Evolutionary conservation across 92 coral and sea anemone genomes (phyloP).

Genomic region (Zoanthus solanderi): DNA sequence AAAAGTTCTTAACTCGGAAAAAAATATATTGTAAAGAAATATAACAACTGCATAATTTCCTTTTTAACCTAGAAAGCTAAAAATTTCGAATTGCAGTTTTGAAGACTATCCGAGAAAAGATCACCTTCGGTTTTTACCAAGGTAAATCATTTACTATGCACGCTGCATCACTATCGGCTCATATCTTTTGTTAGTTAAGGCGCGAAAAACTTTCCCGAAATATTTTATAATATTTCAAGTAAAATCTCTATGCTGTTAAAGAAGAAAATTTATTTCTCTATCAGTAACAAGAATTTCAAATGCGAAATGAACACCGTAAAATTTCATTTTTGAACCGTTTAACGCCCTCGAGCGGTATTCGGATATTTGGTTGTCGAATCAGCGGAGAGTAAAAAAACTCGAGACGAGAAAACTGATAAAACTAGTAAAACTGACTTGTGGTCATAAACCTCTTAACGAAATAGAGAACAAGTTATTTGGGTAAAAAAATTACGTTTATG

Average conservation of each 20-base stretch:
- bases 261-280: neutral
- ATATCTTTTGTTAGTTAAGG: neutral
- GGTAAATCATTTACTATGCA: constrained; percentile 16
- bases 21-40: neutral
- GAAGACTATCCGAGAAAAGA: constrained; percentile 9
- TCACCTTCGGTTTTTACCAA: constrained; percentile 22
- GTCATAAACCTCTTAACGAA: neutral
- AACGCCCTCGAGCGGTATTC: constrained; percentile 39
- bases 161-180: neutral
- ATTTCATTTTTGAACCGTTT: constrained; percentile 39
- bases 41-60: neutral
- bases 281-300: neutral
- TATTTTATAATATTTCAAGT: neutral
- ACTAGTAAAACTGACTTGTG: constrained; percentile 4
- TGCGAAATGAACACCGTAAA: neutral
- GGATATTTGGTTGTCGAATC: constrained; percentile 25
- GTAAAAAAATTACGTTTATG: neutral
- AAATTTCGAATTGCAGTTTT: neutral
- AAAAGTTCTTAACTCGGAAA: neutral
- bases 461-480: neutral
- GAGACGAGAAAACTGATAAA: constrained; percentile 23
- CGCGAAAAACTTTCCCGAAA: constrained; percentile 28
- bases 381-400: constrained; percentile 43
- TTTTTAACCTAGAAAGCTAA: neutral
- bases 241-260: neutral